A percentile compares a stretch with the other conserved stretches of the same genome.
Conservation (phyloP, 2,888 invertebrate species). For the Agrypnus murinus region DNA sequence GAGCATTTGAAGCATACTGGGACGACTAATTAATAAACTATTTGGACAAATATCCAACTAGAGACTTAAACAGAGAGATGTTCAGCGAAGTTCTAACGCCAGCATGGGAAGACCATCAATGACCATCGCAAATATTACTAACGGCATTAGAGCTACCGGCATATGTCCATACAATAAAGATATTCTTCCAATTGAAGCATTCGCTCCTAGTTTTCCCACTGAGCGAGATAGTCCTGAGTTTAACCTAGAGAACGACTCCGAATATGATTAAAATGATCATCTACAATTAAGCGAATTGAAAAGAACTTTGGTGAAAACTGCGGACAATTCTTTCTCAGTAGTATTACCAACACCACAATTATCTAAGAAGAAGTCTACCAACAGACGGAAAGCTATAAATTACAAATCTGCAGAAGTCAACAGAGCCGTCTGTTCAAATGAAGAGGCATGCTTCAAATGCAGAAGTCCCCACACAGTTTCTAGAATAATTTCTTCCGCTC, state of each 20-base stretch:
- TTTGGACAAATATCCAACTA: too few species aligned
- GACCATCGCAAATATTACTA: slow-evolving; percentile 50
- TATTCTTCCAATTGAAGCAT: slow-evolving; percentile 55
- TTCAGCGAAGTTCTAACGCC: too few species aligned
- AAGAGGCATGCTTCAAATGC: too few species aligned
- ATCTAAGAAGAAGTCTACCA: not conserved
- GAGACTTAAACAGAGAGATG: too few species aligned
- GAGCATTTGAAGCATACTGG: too few species aligned
- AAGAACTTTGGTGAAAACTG: not conserved
- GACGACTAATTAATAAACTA: too few species aligned
- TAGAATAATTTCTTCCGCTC: not conserved
- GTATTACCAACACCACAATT: slow-evolving; percentile 15
- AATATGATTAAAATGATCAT: slow-evolving; percentile 2
- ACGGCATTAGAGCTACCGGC: slow-evolving; percentile 57
- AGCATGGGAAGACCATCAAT: not conserved
- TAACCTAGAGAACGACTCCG: slow-evolving; percentile 2
- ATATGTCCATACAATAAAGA: slow-evolving; percentile 46
- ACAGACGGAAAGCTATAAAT: too few species aligned
- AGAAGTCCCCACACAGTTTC: too few species aligned
- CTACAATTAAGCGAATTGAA: not conserved
- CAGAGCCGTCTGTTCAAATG: not conserved
- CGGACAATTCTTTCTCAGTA: slow-evolving; percentile 2
- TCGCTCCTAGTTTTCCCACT: slow-evolving; percentile 48
- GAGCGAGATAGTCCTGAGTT: not conserved
- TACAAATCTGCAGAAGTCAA: too few species aligned